A percentile compares a stretch with the other conserved stretches of the same genome.
Evolutionary conservation across 2,888 invertebrate species (phyloP).

Genomic region (Neoaliturus tenellus): DNA sequence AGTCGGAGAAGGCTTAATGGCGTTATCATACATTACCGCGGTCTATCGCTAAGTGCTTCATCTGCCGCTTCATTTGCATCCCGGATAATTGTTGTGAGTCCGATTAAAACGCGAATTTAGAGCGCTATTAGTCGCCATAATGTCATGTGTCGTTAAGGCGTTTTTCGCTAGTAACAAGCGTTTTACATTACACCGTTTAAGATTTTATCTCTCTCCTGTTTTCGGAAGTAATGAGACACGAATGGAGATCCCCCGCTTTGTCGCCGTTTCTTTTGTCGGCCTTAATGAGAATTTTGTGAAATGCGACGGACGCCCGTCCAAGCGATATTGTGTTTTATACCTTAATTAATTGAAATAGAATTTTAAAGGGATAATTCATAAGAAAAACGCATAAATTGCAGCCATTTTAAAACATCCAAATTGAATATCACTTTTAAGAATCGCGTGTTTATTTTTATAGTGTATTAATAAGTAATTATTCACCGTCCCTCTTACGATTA

Average conservation of each 20-base stretch:
- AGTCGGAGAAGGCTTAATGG: slow-evolving; percentile 36
- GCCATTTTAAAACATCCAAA: too few species aligned
- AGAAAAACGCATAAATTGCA: too few species aligned
- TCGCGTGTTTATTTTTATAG: too few species aligned
- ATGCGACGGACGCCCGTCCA: not conserved
- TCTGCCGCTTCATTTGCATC: slow-evolving; percentile 43
- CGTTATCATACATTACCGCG: slow-evolving; percentile 41
- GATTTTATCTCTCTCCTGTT: slow-evolving; percentile 27
- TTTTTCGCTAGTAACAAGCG: slow-evolving; percentile 27
- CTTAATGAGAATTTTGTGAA: slow-evolving; percentile 21
- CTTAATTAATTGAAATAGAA: not conserved
- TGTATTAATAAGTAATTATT: too few species aligned
- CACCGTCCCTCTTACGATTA: too few species aligned
- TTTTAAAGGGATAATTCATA: too few species aligned
- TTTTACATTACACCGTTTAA: slow-evolving; percentile 38
- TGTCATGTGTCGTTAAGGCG: not conserved
- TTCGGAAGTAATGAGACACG: slow-evolving; percentile 20
- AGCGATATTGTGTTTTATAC: not conserved
- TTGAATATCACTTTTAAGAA: too few species aligned
- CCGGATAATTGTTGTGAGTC: slow-evolving; percentile 9
- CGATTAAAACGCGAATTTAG: slow-evolving; percentile 19
- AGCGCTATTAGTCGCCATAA: slow-evolving; percentile 31
- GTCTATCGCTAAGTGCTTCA: slow-evolving; percentile 29
- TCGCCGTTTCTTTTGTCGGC: slow-evolving; percentile 25
- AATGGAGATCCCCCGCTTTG: slow-evolving; percentile 14